Conservation (phyloP, 1,140 invertebrate species). For the Drosophila rufa region DNA sequence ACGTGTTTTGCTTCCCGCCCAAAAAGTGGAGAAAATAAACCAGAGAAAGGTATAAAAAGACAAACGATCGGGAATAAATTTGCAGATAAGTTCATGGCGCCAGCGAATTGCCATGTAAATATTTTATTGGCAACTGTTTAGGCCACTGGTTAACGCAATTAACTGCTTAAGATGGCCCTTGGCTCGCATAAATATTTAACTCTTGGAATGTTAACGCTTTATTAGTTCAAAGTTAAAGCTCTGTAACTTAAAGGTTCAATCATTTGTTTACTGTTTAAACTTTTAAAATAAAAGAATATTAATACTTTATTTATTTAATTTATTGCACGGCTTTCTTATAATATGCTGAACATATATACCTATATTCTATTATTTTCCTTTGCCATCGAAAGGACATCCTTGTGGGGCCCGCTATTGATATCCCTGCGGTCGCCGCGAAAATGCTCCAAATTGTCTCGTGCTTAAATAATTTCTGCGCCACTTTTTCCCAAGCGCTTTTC, state of each 20-base stretch:
- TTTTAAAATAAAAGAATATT: background rate
- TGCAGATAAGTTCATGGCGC: slow-evolving; percentile 33
- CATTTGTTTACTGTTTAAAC: background rate
- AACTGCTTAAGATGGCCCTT: background rate
- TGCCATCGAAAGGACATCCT: background rate
- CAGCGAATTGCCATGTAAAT: slow-evolving; percentile 29
- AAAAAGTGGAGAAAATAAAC: too few relatives aligned
- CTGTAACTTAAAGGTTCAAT: too few relatives aligned
- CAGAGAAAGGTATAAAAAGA: slow-evolving; percentile 7
- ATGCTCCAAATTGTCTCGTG: slow-evolving; percentile 59
- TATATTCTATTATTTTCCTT: background rate
- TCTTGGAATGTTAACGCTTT: background rate
- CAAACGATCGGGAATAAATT: slow-evolving; percentile 67
- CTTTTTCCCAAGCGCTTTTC: slow-evolving; percentile 43
- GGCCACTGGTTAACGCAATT: slow-evolving; percentile 14
- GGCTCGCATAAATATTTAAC: background rate
- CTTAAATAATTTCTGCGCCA: slow-evolving; percentile 63
- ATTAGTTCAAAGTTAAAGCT: too few relatives aligned
- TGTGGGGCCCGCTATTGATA: slow-evolving; percentile 22
- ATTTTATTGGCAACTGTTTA: slow-evolving; percentile 27
- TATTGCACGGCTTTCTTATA: background rate
- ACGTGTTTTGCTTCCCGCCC: slow-evolving; percentile 5
- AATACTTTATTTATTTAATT: background rate
- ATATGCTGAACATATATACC: too few relatives aligned
- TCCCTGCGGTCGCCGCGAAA: slow-evolving; percentile 28